Conservation (phyloP, 2,797 vertebrate genomes). For the Xenops minutus region DNA sequence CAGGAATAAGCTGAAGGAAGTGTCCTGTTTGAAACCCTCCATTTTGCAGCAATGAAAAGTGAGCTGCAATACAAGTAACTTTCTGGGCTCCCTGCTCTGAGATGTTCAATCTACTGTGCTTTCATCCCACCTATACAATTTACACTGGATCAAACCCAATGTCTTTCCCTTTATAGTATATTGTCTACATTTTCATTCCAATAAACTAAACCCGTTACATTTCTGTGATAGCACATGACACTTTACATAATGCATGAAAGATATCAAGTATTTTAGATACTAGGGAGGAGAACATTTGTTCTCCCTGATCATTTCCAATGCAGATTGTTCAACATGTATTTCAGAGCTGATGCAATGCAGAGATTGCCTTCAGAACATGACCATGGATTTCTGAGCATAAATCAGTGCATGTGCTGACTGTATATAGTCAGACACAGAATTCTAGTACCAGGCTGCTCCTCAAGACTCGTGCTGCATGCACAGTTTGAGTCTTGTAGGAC, state of each 20-base stretch:
- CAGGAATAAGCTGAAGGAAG: not conserved
- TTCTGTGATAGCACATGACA: not conserved
- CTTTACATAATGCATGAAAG: not conserved
- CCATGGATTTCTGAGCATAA: not conserved
- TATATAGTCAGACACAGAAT: not conserved
- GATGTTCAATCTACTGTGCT: not conserved
- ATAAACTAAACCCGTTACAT: not conserved
- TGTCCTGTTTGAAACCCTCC: not conserved
- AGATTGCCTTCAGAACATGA: not conserved
- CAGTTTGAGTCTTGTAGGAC: fast-evolving
- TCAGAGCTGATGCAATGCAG: not conserved
- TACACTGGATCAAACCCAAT: not conserved
- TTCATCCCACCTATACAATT: not conserved
- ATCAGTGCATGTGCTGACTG: not conserved
- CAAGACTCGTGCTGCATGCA: fast-evolving
- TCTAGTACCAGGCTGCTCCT: not conserved
- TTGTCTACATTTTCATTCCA: not conserved
- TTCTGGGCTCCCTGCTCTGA: not conserved
- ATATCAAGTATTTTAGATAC: not conserved
- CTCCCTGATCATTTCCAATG: not conserved
- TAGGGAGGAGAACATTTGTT: not conserved
- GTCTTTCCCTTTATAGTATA: not conserved
- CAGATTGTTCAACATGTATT: not conserved
- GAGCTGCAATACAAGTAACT: not conserved
- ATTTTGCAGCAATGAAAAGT: not conserved